Conservation (phyloP, 2,113 vertebrate species). For the Hypanus sabinus region DNA sequence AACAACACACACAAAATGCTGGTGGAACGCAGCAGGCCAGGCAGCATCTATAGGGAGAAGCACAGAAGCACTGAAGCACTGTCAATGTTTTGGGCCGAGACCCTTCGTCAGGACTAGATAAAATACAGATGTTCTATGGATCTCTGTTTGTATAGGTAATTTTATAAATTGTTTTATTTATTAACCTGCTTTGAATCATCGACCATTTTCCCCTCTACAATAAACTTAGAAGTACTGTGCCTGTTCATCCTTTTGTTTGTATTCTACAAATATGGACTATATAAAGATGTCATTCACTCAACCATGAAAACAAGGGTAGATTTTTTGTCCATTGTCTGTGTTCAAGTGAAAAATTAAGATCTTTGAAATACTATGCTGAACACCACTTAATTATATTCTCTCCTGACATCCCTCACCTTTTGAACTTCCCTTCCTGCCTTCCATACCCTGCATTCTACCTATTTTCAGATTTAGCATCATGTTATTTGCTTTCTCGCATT, state of each 20-base stretch:
- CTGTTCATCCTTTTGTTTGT: neutral
- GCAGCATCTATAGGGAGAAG: too few relatives aligned
- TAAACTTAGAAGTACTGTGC: neutral
- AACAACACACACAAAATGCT: too few relatives aligned
- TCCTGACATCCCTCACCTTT: neutral
- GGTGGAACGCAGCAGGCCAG: too few relatives aligned
- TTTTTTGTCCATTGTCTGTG: neutral
- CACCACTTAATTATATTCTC: neutral
- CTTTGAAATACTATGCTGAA: neutral
- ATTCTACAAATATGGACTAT: neutral
- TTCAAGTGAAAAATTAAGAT: neutral
- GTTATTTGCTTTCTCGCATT: neutral
- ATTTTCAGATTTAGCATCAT: neutral
- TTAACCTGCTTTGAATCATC: neutral
- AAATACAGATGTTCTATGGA: neutral
- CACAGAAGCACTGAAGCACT: too few relatives aligned
- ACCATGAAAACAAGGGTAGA: neutral
- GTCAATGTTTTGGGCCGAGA: too few relatives aligned
- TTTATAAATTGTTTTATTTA: conserved; percentile 7
- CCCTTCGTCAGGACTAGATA: too few relatives aligned
- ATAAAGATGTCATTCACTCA: neutral
- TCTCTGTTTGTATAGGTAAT: neutral
- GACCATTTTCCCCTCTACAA: neutral
- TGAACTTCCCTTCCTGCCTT: neutral
- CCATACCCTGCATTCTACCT: neutral